Conservation (phyloP, 1,140 invertebrate genomes). For the Drosophila ogumai region DNA sequence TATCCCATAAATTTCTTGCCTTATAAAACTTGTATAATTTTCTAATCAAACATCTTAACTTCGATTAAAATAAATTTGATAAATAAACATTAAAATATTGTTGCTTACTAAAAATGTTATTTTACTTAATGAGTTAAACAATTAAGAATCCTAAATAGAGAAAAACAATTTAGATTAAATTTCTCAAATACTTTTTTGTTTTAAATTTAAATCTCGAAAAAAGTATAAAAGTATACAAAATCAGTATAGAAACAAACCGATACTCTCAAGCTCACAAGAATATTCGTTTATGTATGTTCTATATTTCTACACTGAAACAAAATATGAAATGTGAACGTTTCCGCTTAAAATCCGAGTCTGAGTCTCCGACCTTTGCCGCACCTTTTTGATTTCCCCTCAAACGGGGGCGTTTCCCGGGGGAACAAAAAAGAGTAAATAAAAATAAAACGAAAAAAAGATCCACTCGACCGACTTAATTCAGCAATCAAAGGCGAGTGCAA, state of each 20-base stretch:
- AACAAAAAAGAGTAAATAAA: slow-evolving; percentile 3
- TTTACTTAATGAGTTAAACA: not conserved
- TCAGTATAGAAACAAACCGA: too few relatives aligned
- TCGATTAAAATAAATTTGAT: not conserved
- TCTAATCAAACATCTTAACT: not conserved
- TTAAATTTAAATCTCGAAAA: too few relatives aligned
- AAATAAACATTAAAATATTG: not conserved
- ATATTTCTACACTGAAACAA: not conserved
- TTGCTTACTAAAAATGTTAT: not conserved
- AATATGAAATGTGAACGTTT: not conserved
- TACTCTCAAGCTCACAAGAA: not conserved
- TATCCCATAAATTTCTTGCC: too few relatives aligned
- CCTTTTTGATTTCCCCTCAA: not conserved
- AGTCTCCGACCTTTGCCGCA: slow-evolving; percentile 1
- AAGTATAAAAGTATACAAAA: too few relatives aligned
- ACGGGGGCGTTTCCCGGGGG: slow-evolving; percentile 5
- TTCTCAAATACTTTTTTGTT: too few relatives aligned
- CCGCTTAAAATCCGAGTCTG: not conserved
- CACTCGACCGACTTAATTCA: slow-evolving; percentile 57
- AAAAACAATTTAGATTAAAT: too few relatives aligned
- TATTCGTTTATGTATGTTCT: not conserved
- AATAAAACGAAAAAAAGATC: not conserved
- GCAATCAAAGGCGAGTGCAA: slow-evolving; percentile 47
- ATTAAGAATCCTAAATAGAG: too few relatives aligned
- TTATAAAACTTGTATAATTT: not conserved